Base-by-base conservation (phyloP, 2,113 vertebrate species). In the Takifugu bimaculatus region DNA sequence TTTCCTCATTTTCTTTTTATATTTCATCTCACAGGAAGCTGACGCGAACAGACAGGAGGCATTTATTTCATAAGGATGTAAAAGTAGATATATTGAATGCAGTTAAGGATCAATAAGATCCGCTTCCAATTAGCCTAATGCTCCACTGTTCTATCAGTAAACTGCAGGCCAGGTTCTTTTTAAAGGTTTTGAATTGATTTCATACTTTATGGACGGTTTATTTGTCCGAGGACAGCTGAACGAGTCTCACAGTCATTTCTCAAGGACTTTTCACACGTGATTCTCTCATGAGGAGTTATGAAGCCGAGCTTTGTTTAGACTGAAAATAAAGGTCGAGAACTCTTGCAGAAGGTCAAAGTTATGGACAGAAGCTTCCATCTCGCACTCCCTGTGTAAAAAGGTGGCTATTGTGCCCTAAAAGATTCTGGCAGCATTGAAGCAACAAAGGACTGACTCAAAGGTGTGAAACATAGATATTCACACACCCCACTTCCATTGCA, bases 71-170 rank as follows among this genome's bases (percentile, higher is more conserved):
- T 56, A 32, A 26, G 50, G 26, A 61, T 35, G 51, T 45, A 65
- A 28, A 56, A 58, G 27, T 25, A 50, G 55, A 54, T 48, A 63
- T 65, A 60, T 25, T 52, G 29, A 42, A 42, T 48, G 58, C 64
- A 54, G 57, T 57, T 58, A 55, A 39, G 60, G 57, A 79, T 81
- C 74, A 72, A 84, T 70, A 60, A 66, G 56, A 64, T 62, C 48
- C 14, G 49, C 49, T 56, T 27, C 60, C n/a, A 66, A 67, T 69
- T 69, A 69, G 27, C 62, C 74, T 60, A 69, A 50, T 51, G 73
- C 52, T 43, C 61, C 58, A 26, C 64, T 56, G 47, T 25, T 70
- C 47, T 65, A 26, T 56, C 70, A 47, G 39, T 54, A 14, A 6
- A 51, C 35, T 29, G 35, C 4, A 6, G 20, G 60, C 70, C 54